Evolutionary conservation across 1,140 invertebrate species (phyloP).

Genomic region (Diachasma alloeum): DNA sequence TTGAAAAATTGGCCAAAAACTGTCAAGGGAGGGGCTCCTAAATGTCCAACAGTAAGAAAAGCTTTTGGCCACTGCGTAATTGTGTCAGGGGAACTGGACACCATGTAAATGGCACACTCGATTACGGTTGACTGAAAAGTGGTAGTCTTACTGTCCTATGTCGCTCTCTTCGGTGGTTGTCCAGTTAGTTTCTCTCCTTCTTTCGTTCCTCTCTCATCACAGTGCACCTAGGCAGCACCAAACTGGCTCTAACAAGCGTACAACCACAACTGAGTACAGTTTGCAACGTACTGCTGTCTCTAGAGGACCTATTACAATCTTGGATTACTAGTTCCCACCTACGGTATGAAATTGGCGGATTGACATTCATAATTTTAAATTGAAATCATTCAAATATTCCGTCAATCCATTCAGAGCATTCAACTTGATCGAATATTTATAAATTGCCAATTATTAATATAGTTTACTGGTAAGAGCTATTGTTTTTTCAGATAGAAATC

Average conservation of each 20-base stretch:
- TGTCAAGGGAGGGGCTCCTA: neutral
- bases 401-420: too few relatives aligned
- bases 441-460: too few relatives aligned
- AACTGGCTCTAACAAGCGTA: constrained; percentile 54
- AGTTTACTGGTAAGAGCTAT: too few relatives aligned
- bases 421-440: too few relatives aligned
- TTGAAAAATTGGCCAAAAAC: neutral
- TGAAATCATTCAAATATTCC: neutral
- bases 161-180: constrained; percentile 8
- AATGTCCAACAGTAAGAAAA: neutral
- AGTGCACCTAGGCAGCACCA: constrained; percentile 35
- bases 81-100: constrained; percentile 48
- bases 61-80: constrained; percentile 11
- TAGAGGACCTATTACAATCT: constrained; percentile 29
- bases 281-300: constrained; percentile 44
- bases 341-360: neutral
- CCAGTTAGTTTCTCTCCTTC: neutral
- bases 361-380: neutral
- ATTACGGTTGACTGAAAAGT: constrained; percentile 54
- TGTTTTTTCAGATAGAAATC: too few relatives aligned
- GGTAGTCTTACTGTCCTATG: constrained; percentile 28
- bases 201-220: neutral
- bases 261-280: constrained; percentile 47
- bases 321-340: neutral
- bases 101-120: constrained; percentile 56